Evolutionary conservation across 2,888 invertebrate species (phyloP).

Genomic region (Psylliodes chrysocephalus): DNA sequence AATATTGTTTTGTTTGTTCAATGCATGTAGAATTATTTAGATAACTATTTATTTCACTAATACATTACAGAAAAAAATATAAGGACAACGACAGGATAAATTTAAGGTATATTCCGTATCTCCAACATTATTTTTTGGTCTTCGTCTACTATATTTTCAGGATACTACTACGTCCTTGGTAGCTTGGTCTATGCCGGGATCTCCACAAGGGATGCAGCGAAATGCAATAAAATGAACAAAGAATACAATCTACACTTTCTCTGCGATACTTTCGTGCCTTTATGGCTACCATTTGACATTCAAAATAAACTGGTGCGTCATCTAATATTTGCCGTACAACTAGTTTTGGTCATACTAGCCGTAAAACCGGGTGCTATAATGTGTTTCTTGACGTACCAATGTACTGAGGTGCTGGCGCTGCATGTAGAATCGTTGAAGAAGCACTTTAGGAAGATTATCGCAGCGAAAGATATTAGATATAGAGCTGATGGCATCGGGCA

Average conservation of each 20-base stretch:
- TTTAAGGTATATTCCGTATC: too few species aligned
- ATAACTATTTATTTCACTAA: too few species aligned
- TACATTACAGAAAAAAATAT: too few species aligned
- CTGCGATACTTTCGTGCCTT: constrained; percentile 38
- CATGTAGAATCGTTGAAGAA: constrained; percentile 37
- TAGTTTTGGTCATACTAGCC: not conserved
- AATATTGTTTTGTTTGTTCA: too few species aligned
- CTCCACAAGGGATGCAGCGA: constrained; percentile 23
- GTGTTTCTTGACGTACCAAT: constrained; percentile 27
- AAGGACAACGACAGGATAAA: too few species aligned
- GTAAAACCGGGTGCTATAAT: constrained; percentile 5
- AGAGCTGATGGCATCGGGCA: constrained; percentile 11
- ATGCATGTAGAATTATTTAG: too few species aligned
- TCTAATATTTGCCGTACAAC: not conserved
- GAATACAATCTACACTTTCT: constrained; percentile 29
- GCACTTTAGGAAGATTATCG: constrained; percentile 25
- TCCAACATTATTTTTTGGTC: too few species aligned
- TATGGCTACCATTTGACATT: constrained; percentile 35
- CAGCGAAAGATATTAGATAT: constrained; percentile 11
- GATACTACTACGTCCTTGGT: not conserved
- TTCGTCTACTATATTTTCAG: too few species aligned
- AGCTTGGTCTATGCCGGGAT: not conserved
- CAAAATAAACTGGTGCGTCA: not conserved
- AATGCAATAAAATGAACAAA: constrained; percentile 33
- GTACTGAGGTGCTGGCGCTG: constrained; percentile 31